Base-by-base conservation (phyloP, 2,113 vertebrate species). In the Spermophilus dauricus region DNA sequence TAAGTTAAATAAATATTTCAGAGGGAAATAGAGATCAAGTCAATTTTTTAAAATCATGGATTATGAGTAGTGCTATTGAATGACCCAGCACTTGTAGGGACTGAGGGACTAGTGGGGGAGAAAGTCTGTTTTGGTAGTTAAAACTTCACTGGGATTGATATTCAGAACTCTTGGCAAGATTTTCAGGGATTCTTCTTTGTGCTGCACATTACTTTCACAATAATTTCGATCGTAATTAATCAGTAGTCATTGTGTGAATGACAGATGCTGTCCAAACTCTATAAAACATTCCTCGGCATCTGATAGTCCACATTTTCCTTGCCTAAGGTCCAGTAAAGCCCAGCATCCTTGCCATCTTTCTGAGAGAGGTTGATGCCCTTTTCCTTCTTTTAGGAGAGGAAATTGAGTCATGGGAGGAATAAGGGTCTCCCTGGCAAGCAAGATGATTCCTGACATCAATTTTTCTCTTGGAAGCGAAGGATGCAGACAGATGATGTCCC, bases 151-250 rank as follows among this genome's bases (percentile, higher is more conserved):
- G 48, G 42, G 39, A 22, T 30, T 45, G 51, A 87, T 65, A 28
- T 42, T 70, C 67, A 72, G 56, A 94, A 76, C 13, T 65, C 72
- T 89, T 84, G 42, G 34, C 63, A 80, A 94, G 82, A 80, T 56
- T 56, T 75, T 32, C 20, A 32, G n/a, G 91, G 65, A 67, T 80
- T 45, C 48, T 70, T 32, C 58, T 84, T 94, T 87, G 37, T 90
- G 24, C 65, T 51, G 53, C 9, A 69, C 86, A 92, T 78, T 76
- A 78, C 84, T 72, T 92, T 87, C 80, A 53, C 34, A 17, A 37
- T 96, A 24, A 87, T 96, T 96, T 75, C 76, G 51, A 5, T 77
- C 83, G 28, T 42, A 12, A 9, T 69, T 96, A 53, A 93, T 86
- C 72, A 95, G 34, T 51, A 84, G 63, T 48, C 63, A 30, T 80